Evolutionary conservation across 2,113 vertebrate species (phyloP).

Genomic region (Symphodus melops): DNA sequence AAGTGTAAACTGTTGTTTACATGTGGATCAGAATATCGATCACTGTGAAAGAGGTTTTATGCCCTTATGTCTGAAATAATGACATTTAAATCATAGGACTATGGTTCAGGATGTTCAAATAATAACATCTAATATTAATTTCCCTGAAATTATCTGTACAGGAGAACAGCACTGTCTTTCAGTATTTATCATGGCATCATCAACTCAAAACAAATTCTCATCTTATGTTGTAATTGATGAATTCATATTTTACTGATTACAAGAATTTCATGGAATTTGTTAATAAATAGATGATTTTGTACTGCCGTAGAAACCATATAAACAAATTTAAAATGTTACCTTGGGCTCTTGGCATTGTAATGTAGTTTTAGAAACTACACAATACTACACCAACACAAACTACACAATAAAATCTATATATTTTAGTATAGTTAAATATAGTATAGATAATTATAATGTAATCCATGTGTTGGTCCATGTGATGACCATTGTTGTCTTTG

Average conservation of each 20-base stretch:
- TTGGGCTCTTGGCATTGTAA: too few species aligned
- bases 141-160: neutral
- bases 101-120: slow-evolving; percentile 16
- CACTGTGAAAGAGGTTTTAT: neutral
- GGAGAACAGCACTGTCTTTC: neutral
- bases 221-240: too few species aligned
- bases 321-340: neutral
- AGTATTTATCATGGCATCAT: too few species aligned
- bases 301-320: neutral
- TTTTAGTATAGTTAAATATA: too few species aligned
- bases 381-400: too few species aligned
- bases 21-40: neutral
- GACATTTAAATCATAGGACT: neutral
- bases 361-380: too few species aligned
- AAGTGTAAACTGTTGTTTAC: slow-evolving; percentile 12
- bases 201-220: too few species aligned
- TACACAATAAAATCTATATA: too few species aligned
- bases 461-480: too few species aligned
- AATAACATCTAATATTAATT: slow-evolving; percentile 1
- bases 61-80: neutral
- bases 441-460: too few species aligned
- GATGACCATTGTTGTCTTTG: too few species aligned
- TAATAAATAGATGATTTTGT: neutral
- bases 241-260: neutral
- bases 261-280: too few species aligned